These are phyloP conservation scores for Cryptocephalus moraei DNA, from an alignment of 2,888 invertebrate species.

Conservation along the genomic window DNA sequence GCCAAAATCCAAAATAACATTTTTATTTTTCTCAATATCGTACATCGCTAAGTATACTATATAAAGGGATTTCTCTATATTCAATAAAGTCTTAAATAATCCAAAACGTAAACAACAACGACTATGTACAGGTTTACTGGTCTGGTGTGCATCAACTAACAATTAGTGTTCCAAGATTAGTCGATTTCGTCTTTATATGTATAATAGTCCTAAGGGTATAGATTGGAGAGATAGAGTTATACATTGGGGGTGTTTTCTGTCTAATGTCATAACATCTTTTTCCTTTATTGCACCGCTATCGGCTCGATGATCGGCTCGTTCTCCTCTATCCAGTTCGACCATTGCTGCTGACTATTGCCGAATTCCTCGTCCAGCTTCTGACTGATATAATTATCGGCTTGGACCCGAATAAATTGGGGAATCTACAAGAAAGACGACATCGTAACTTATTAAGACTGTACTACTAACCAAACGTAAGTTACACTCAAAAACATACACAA, in stretches of 20 bases:
- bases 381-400: slow-evolving; percentile 22
- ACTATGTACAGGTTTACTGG: background rate
- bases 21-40: background rate
- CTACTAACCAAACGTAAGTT: background rate
- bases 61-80: too few species aligned
- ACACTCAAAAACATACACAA: too few species aligned
- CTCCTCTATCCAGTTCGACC: slow-evolving; percentile 25
- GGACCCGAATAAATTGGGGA: slow-evolving; percentile 22
- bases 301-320: slow-evolving; percentile 22
- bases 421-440: slow-evolving; percentile 15
- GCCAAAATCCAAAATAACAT: background rate
- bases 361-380: slow-evolving; percentile 22
- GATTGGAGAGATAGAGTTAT: background rate
- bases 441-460: background rate
- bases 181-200: background rate
- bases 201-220: background rate
- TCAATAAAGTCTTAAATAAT: too few species aligned
- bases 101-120: background rate
- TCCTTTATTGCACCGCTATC: slow-evolving; percentile 23
- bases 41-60: background rate
- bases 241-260: background rate
- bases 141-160: too few species aligned
- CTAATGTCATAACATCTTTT: background rate
- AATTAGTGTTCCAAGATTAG: too few species aligned
- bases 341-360: slow-evolving; percentile 17